Evolutionary conservation across 2,797 vertebrate species (phyloP).

Genomic region (Huso huso): DNA sequence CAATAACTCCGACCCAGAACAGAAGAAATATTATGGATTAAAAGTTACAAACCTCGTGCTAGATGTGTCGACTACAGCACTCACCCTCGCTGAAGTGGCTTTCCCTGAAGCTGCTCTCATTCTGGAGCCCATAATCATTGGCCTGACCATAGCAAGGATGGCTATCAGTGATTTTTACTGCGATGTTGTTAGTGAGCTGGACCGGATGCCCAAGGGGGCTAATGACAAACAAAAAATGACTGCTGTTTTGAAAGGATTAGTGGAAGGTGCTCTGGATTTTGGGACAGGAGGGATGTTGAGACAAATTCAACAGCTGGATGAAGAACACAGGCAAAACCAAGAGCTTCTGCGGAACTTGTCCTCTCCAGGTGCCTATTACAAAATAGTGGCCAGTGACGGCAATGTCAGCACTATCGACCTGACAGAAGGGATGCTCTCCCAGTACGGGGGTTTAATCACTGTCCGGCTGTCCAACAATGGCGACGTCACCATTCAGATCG

Average conservation of each 20-base stretch:
- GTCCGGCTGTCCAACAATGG: constrained; percentile 10
- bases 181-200: constrained; percentile 11
- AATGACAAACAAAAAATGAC: constrained; percentile 11
- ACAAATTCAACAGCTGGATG: too few relatives aligned
- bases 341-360: too few relatives aligned
- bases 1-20: constrained; percentile 12
- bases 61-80: constrained; percentile 18
- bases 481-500: constrained; percentile 10
- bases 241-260: constrained; percentile 8
- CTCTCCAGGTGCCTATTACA: too few relatives aligned
- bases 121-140: constrained; percentile 20
- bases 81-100: constrained; percentile 14
- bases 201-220: constrained; percentile 14
- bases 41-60: constrained; percentile 19
- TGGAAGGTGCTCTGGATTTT: constrained; percentile 15
- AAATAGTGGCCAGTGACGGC: too few relatives aligned
- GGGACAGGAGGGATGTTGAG: constrained; percentile 19
- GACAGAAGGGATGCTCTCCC: too few relatives aligned
- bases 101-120: constrained; percentile 15
- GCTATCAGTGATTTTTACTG: constrained; percentile 17
- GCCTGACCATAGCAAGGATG: constrained; percentile 15
- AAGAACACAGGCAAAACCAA: too few relatives aligned
- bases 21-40: constrained; percentile 18
- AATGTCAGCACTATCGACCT: too few relatives aligned
- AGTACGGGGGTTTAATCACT: constrained; percentile 1